Conservation (phyloP, 2,113 vertebrate species). For the Chlorodrepanis virens region DNA sequence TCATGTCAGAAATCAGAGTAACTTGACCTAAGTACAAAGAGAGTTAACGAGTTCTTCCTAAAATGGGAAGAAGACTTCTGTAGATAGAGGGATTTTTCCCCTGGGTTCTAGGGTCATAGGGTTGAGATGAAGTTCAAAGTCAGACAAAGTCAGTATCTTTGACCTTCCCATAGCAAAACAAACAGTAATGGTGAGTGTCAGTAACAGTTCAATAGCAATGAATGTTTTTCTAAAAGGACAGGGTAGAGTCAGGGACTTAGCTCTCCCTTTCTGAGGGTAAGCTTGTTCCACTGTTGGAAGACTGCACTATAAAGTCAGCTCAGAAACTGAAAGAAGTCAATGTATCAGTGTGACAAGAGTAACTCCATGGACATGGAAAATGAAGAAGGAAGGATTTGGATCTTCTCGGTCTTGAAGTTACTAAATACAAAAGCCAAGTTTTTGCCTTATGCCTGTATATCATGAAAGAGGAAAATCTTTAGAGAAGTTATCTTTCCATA, state of each 20-base stretch:
- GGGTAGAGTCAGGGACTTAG: neutral
- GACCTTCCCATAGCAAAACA: constrained; percentile 43
- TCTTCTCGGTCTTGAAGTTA: neutral
- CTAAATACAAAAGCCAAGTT: neutral
- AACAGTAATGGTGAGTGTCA: constrained; percentile 8
- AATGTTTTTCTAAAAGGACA: constrained; percentile 33
- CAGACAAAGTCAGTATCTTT: constrained; percentile 3
- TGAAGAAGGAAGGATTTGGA: neutral
- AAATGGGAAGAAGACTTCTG: constrained; percentile 25
- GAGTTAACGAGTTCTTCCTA: constrained; percentile 24
- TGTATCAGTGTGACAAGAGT: neutral
- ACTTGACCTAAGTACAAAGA: neutral
- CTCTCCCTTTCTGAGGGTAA: neutral
- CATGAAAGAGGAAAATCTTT: neutral
- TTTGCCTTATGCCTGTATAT: neutral
- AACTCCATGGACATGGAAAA: neutral
- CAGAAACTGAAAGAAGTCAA: neutral
- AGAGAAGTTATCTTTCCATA: neutral
- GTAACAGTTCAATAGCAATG: neutral
- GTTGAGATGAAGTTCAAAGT: constrained; percentile 61
- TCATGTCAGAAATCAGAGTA: constrained; percentile 17
- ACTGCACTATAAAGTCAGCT: neutral
- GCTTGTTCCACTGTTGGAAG: neutral
- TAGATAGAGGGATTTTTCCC: neutral
- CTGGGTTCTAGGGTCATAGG: neutral